Base-by-base conservation (phyloP, 1,140 invertebrate species). In the Heterodera schachtii region DNA sequence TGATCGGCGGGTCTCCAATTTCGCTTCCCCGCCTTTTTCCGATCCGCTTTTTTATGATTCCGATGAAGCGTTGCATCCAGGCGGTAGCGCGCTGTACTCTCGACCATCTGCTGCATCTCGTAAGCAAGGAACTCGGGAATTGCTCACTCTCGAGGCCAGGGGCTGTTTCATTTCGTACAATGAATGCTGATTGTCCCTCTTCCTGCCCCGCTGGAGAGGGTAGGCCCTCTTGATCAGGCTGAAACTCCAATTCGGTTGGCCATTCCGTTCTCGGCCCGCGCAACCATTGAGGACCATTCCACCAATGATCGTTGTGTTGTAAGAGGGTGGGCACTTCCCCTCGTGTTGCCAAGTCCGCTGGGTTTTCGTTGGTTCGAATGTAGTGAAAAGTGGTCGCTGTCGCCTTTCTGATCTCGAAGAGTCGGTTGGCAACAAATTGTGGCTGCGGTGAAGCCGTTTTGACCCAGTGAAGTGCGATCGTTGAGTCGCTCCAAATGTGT, bases 361-460 rank as follows among this genome's bases (percentile, higher is more conserved):
- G 31, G 78, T 79, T 79, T n/a, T 79, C 41, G 77, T 76, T n/a
- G 13, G 78, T 79, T 31, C 78, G 9, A 31, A 79, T 73, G 78
- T 47, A 44, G 47, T 57, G 78, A 13, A 79, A 46, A 2, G 69
- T 74, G 7, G 11, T 41, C 11, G 43, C 9, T 60, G 66, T n/a
- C 66, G 41, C 75, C 3, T 77, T 71, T 9, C 75, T n/a, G 19
- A 77, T 77, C 47, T 77, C 75, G 52, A 66, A 8, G 5, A 77
- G 13, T 52, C 75, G 75, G 11, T 47, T 66, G n/a, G 52, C 41
- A 0, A 44, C 43, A 19, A 77, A 71, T 31, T 77, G 75, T 4
- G 49, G 49, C 19, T 77, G 41, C 13, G 49, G 6, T 4, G 43
- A 41, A 5, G 41, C 4, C 16, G n/a, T 19, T 13, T 16, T 13